Evolutionary conservation across 1,140 invertebrate genomes (phyloP).

Genomic region (Psilanteris sp.): DNA sequence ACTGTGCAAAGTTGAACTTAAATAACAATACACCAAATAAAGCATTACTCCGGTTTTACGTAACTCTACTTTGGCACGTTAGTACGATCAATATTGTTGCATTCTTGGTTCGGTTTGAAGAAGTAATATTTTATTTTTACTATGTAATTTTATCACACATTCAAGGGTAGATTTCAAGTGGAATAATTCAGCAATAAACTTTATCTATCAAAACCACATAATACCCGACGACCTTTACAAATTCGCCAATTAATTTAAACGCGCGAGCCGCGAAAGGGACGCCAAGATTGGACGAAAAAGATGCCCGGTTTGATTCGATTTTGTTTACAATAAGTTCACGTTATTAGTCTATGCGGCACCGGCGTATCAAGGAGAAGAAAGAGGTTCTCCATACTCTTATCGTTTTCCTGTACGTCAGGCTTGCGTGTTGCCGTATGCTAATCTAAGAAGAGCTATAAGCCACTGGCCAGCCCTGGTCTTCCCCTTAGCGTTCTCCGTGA

Average conservation of each 20-base stretch:
- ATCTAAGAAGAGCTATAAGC: slow-evolving; percentile 73
- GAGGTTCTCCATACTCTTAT: slow-evolving; percentile 71
- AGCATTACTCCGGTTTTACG: slow-evolving; percentile 4
- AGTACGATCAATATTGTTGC: slow-evolving; percentile 17
- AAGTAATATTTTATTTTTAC: background rate
- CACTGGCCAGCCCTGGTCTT: slow-evolving; percentile 71
- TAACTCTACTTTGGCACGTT: slow-evolving; percentile 1
- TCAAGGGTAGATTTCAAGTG: slow-evolving; percentile 13
- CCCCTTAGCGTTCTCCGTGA: slow-evolving; percentile 57
- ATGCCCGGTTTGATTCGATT: no score
- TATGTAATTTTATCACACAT: background rate
- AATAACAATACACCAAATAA: no score
- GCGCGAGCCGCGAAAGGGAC: no score
- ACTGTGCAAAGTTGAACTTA: no score
- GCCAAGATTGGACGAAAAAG: no score
- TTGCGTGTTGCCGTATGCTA: slow-evolving; percentile 79
- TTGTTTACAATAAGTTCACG: slow-evolving; percentile 39
- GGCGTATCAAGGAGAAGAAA: slow-evolving; percentile 44
- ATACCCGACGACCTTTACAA: no score
- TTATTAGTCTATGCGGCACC: slow-evolving; percentile 16
- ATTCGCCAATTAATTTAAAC: no score
- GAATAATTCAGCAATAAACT: no score
- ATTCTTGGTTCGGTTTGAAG: no score
- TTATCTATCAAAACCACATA: no score
- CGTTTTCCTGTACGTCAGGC: slow-evolving; percentile 75